Base-by-base conservation (phyloP, 2,113 vertebrate genomes). In the Grammomys dolichurus region DNA sequence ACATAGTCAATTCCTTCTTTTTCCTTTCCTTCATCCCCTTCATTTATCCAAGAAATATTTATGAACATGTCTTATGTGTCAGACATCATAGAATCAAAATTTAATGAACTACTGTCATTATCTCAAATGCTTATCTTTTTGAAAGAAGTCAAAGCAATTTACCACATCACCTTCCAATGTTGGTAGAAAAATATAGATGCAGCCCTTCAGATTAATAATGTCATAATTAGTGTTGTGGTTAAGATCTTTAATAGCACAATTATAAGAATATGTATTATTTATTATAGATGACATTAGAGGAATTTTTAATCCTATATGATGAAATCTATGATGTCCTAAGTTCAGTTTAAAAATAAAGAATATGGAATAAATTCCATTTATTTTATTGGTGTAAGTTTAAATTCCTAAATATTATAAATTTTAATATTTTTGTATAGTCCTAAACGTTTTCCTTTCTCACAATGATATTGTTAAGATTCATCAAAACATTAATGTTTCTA, bases 61-160 rank as follows among this genome's bases (percentile, higher is more conserved):
- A 95, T 90, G 85, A 89, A 73, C 22, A 60, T 40, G n/a, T 93
- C 89, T 95, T 89, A 51, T 89, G 60, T 89, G 81, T 92, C 96
- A 94, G 94, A 95, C 93, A 89, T 90, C 77, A 63, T 92, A 48
- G 33, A 96, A 97, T 97, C 60, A 97, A 96, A 97, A 92, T 95
- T 97, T 95, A 95, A 96, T 95, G 96, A 97, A 95, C 92, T 87
- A 67, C 77, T 75, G 48, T 97, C 96, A 96, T 97, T 97, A 96
- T 86, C 91, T 87, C 81, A 95, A 97, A 95, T 94, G 92, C 89
- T 72, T 87, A 94, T 87, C 88, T 95, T 88, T 95, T 54, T 87
- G 95, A 95, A 95, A 65, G 70, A 87, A 95, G 40, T 75, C 94
- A 76, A 96, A n/a, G 87, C 90, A 94, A 94, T 97, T 96, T 97